Evolutionary conservation across 2,797 vertebrate genomes (phyloP), one percentile per base, ranked within the genome.

Genomic region (Amphiprion clarkii): DNA sequence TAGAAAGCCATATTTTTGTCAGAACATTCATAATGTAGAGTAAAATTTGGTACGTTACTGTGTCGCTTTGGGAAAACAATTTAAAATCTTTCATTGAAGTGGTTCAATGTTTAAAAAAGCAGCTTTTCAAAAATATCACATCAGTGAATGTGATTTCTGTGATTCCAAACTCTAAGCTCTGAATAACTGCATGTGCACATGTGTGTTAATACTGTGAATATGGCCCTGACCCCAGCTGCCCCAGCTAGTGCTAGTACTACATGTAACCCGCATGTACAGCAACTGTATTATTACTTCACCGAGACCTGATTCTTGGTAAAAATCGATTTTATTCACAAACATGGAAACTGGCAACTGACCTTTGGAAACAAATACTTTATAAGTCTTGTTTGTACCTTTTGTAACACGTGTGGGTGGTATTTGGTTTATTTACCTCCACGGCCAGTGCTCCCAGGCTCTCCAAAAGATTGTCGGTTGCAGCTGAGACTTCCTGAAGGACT

Each of bases 391-490:
- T 72, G 29, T 13, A 17, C 33, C 5, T 74, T 65, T 51, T 40
- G 46, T 48, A 54, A 62, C 23, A 27, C 53, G 71, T 29, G 61
- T 51, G 53, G 48, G 62, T 12, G 13, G 51, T 42, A 39, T 55
- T 8, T 12, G 13, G 39, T 75, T 72, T 42, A 73, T 92, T 89
- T 95, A 99, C 98, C 97, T 99, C 97, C 77, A 96, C 94, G 23
- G 95, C 88, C 84, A 99, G 92, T 0, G 89, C 89, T 51, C 95
- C 96, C 13, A 99, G 36, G 87, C 96, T 99, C 66, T 94, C 93
- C 88, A 96, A 88, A 72, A 99, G 92, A 23, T 78, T 79, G 81
- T 96, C 94, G 1, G 96, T 96, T 48, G 97, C 96, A 87, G 94
- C 94, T 2, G 94, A 94, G 67, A 99, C 95, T 17, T 96, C 95